phyloP scores from a whole-genome alignment of 2,113 vertebrate species.

The Vireo altiloquus region DNA sequence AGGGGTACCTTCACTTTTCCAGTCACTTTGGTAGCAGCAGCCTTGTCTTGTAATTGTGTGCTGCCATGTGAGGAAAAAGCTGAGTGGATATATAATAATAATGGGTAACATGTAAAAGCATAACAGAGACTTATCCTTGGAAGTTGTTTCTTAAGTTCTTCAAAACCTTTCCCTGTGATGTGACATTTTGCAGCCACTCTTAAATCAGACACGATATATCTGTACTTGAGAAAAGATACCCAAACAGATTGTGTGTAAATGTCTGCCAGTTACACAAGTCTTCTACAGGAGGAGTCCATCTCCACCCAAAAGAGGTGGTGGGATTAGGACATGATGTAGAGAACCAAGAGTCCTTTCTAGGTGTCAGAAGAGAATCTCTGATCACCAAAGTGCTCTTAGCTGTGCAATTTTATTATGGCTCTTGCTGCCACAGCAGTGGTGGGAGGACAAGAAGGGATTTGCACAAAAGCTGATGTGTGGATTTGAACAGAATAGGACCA shows the following conservation, averaged over 20 bases:
- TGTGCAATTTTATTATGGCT: background rate
- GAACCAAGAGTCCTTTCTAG: background rate
- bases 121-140: background rate
- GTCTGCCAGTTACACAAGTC: background rate
- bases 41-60: background rate
- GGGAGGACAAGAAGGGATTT: background rate
- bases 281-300: background rate
- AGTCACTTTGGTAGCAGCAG: fast-evolving
- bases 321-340: background rate
- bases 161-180: background rate
- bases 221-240: background rate
- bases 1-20: background rate
- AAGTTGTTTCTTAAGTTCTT: background rate
- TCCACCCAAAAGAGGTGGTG: background rate
- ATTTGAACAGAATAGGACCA: background rate
- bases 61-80: background rate
- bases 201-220: background rate
- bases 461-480: background rate
- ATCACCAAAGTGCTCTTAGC: background rate
- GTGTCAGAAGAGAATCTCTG: background rate
- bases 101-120: fast-evolving
- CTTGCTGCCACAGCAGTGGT: background rate
- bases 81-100: background rate
- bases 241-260: background rate
- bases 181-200: background rate